phyloP scores from a whole-genome alignment of 2,888 invertebrate genomes.

The Drosophila helvetica region DNA sequence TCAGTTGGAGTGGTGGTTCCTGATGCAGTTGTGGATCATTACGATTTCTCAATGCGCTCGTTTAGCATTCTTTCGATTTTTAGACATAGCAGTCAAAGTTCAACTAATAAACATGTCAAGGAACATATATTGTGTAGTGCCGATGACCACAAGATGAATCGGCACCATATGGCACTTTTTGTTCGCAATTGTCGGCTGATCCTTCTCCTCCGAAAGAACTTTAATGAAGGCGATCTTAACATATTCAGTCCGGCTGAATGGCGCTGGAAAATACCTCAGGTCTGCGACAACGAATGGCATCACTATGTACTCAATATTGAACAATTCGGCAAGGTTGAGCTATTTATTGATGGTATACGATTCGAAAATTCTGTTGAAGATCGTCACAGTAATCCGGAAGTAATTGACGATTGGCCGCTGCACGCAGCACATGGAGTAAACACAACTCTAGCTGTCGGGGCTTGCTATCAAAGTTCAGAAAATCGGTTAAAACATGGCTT shows the following conservation, averaged over 20 bases:
- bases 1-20: constrained; percentile 95
- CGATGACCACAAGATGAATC: constrained; percentile 99
- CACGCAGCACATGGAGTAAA: constrained; percentile 97
- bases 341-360: constrained; percentile 92
- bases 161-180: constrained; percentile 99
- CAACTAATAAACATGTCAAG: constrained; percentile 93
- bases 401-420: constrained; percentile 99
- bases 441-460: constrained; percentile 97
- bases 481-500: constrained; percentile 92
- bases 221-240: constrained; percentile 95
- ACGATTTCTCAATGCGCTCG: constrained; percentile 87
- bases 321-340: constrained; percentile 90
- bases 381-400: constrained; percentile 93
- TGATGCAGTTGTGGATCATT: constrained; percentile 89
- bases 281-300: constrained; percentile 99
- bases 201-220: constrained; percentile 94
- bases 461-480: constrained; percentile 99
- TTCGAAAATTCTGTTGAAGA: constrained; percentile 84
- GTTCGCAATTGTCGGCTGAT: constrained; percentile 98
- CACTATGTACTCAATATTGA: constrained; percentile 97
- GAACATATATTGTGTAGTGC: constrained; percentile 98
- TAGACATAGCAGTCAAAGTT: constrained; percentile 92
- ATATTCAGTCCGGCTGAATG: constrained; percentile 99
- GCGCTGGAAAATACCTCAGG: constrained; percentile 98
- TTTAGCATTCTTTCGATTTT: constrained; percentile 98